These are phyloP conservation scores for Isotomurus palustris DNA, from an alignment of 2,888 invertebrate genomes.

Conservation along the genomic window DNA sequence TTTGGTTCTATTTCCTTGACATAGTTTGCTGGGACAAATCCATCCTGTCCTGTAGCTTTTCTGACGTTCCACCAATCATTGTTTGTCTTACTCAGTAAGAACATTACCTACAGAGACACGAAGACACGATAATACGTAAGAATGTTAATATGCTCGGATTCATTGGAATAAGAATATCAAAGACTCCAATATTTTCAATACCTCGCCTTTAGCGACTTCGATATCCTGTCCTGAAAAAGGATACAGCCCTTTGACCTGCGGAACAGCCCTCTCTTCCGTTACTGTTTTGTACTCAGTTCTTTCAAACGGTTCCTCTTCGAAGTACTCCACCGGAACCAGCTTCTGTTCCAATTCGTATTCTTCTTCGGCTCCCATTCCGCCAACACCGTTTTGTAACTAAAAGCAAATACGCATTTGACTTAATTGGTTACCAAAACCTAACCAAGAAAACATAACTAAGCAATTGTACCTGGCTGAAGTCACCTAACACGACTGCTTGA, in stretches of 20 bases:
- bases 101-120: slow-evolving; percentile 61
- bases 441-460: neutral
- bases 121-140: neutral
- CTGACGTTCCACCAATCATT: slow-evolving; percentile 99
- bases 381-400: no score
- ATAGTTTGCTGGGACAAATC: slow-evolving; percentile 97
- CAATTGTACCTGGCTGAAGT: no score
- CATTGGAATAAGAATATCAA: neutral
- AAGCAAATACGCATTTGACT: slow-evolving; percentile 95
- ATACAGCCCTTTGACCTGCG: slow-evolving; percentile 75
- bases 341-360: slow-evolving; percentile 57
- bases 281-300: slow-evolving; percentile 78
- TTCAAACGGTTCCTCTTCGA: slow-evolving; percentile 87
- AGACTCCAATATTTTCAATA: slow-evolving; percentile 42
- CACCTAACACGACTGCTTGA: no score
- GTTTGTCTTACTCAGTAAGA: slow-evolving; percentile 89
- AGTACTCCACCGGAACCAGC: slow-evolving; percentile 83
- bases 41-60: slow-evolving; percentile 84
- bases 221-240: slow-evolving; percentile 90
- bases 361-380: neutral
- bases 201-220: slow-evolving; percentile 84
- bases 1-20: slow-evolving; percentile 87
- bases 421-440: slow-evolving; percentile 27
- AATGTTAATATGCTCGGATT: neutral
- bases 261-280: slow-evolving; percentile 77